phyloP scores from a whole-genome alignment of 2,113 vertebrate genomes.

The Gasterosteus aculeatus region DNA sequence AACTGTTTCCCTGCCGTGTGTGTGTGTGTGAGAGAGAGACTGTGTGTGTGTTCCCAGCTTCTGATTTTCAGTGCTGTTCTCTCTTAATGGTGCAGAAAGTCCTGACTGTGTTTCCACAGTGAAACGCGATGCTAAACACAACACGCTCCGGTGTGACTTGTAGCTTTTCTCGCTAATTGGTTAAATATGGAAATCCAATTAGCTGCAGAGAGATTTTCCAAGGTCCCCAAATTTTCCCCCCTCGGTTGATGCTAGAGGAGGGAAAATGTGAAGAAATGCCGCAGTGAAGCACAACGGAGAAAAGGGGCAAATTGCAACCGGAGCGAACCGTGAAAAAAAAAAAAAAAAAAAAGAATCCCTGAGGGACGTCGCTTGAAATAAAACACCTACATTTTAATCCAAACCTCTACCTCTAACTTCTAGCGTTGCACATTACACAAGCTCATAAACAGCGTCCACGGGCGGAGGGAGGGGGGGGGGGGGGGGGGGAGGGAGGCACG shows the following conservation, averaged over 20 bases:
- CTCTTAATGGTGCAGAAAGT: conserved; percentile 84
- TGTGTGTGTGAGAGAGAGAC: conserved; percentile 7
- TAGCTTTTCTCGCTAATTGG: conserved; percentile 80
- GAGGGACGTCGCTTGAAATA: neutral
- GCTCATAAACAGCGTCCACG: neutral
- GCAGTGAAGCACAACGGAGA: neutral
- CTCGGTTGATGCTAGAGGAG: conserved; percentile 55
- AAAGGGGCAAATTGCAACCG: neutral
- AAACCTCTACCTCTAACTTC: neutral
- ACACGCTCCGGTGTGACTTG: conserved; percentile 73
- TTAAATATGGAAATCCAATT: conserved; percentile 85
- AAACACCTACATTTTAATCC: neutral
- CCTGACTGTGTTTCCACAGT: conserved; percentile 77
- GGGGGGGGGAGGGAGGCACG: no score
- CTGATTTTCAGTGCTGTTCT: conserved; percentile 80
- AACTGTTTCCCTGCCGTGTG: conserved; percentile 47
- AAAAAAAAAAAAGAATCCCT: neutral
- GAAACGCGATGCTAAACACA: conserved; percentile 81
- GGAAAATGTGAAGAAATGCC: conserved; percentile 43
- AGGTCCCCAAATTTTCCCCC: conserved; percentile 62
- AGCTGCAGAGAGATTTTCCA: conserved; percentile 65
- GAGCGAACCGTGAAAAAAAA: neutral
- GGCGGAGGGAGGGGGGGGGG: neutral
- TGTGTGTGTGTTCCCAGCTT: conserved; percentile 41
- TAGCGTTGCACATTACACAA: neutral